A percentile compares a stretch with the other conserved stretches of the same genome.
Conservation (phyloP, 2,888 invertebrate species). For the Keiferia lycopersicella region DNA sequence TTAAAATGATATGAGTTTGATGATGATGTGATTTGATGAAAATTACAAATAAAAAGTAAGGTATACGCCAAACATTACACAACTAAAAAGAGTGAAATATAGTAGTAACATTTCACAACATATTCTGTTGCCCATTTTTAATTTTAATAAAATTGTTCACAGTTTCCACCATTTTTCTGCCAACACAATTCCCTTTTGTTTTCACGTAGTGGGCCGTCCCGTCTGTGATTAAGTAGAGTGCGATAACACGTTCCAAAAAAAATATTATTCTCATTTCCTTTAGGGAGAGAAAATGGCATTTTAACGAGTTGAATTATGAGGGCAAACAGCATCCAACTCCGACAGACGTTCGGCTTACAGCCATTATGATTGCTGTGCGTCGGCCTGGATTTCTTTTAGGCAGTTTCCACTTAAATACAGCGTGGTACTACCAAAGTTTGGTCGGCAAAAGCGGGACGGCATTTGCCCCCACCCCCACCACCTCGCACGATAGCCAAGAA, state of each 20-base stretch:
- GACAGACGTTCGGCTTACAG: conserved; percentile 8
- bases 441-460: too few relatives aligned
- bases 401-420: not conserved
- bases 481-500: too few relatives aligned
- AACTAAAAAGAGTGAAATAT: too few relatives aligned
- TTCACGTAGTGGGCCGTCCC: conserved; percentile 38
- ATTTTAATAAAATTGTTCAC: too few relatives aligned
- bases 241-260: conserved; percentile 49
- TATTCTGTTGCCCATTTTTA: too few relatives aligned
- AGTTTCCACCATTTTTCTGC: conserved; percentile 37
- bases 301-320: conserved; percentile 46
- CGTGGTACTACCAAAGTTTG: too few relatives aligned
- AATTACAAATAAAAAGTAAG: too few relatives aligned
- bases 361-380: conserved; percentile 11
- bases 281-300: conserved; percentile 47
- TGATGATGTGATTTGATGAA: too few relatives aligned
- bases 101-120: too few relatives aligned
- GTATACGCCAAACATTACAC: too few relatives aligned
- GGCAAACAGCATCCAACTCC: conserved; percentile 24
- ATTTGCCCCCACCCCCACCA: too few relatives aligned
- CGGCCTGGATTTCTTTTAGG: conserved; percentile 10
- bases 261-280: conserved; percentile 47
- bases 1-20: too few relatives aligned
- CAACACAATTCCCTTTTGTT: conserved; percentile 41
- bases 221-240: conserved; percentile 46